Percentiles rank a stretch among this genome's conserved stretches.
These are phyloP conservation scores for Halichoeres trimaculatus DNA, from an alignment of 2,113 vertebrate species.

Conservation along the genomic window DNA sequence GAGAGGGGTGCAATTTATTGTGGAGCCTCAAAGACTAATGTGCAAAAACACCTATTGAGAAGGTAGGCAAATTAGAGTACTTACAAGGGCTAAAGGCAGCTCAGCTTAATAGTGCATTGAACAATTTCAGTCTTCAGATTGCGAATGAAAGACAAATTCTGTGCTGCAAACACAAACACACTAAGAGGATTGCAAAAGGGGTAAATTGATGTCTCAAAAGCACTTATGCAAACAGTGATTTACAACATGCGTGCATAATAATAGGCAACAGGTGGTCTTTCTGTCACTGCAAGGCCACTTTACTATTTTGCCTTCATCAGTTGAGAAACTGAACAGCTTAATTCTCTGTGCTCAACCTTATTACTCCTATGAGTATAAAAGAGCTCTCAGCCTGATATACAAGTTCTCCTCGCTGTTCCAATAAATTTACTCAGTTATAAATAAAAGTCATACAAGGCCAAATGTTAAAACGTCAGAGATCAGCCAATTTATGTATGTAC, in stretches of 20 bases:
- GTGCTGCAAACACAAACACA: constrained; percentile 3
- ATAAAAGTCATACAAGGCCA: neutral
- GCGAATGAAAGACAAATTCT: constrained; percentile 33
- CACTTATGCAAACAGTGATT: constrained; percentile 28
- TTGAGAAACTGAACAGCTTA: constrained; percentile 23
- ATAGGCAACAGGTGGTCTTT: constrained; percentile 30
- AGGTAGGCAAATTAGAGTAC: constrained; percentile 61
- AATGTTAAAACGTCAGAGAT: neutral
- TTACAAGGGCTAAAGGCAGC: constrained; percentile 46
- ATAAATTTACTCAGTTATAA: neutral
- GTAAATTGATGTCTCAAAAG: constrained; percentile 30
- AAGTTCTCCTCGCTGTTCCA: neutral
- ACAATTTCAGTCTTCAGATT: constrained; percentile 39
- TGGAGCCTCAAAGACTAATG: constrained; percentile 41
- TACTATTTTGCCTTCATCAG: constrained; percentile 36
- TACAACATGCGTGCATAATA: constrained; percentile 1
- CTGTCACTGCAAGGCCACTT: constrained; percentile 8
- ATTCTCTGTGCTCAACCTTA: neutral
- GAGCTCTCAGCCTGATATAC: constrained; percentile 1
- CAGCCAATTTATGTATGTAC: neutral
- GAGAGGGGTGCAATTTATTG: constrained; percentile 45
- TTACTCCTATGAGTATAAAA: neutral
- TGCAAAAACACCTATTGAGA: constrained; percentile 65
- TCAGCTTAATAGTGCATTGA: constrained; percentile 44
- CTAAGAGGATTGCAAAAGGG: constrained; percentile 1